Conservation (phyloP, 2,888 invertebrate genomes). For the Leptinotarsa rubiginosa region DNA sequence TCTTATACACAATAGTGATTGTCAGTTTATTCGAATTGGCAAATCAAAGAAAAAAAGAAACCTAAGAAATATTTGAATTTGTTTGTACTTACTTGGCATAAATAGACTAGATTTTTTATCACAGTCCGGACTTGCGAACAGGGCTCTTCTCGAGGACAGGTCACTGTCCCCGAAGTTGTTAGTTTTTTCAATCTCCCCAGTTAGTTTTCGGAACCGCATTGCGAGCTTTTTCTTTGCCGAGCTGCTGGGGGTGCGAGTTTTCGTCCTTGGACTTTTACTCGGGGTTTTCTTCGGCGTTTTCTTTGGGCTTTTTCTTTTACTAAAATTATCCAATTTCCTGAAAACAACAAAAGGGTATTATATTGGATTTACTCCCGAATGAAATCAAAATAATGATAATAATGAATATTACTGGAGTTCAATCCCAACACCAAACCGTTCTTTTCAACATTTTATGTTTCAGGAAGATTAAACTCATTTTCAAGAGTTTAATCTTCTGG, state of each 20-base stretch:
- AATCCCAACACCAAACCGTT: no score
- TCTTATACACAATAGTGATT: no score
- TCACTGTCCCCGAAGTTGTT: slow-evolving; percentile 46
- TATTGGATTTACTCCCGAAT: no score
- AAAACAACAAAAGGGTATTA: slow-evolving; percentile 17
- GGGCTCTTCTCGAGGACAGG: slow-evolving; percentile 72
- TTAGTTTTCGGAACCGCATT: slow-evolving; percentile 55
- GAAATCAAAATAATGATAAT: no score
- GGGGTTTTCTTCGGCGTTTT: slow-evolving; percentile 68
- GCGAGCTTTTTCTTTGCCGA: slow-evolving; percentile 73
- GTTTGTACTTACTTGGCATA: slow-evolving; percentile 48
- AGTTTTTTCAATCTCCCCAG: slow-evolving; percentile 54
- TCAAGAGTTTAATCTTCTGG: no score
- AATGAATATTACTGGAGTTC: no score
- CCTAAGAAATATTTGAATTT: slow-evolving; percentile 5
- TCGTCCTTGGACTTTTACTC: slow-evolving; percentile 68
- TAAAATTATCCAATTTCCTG: slow-evolving; percentile 65
- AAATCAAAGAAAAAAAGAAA: neutral
- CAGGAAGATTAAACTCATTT: no score
- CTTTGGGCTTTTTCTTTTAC: slow-evolving; percentile 60
- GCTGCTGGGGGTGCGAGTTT: slow-evolving; percentile 70
- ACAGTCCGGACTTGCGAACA: slow-evolving; percentile 78
- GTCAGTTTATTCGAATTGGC: no score
- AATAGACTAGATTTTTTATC: slow-evolving; percentile 47
- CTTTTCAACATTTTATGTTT: no score